Percentiles rank a stretch among this genome's conserved stretches.
Evolutionary conservation across 2,113 vertebrate species (phyloP).

Genomic region (Heterochromis multidens): DNA sequence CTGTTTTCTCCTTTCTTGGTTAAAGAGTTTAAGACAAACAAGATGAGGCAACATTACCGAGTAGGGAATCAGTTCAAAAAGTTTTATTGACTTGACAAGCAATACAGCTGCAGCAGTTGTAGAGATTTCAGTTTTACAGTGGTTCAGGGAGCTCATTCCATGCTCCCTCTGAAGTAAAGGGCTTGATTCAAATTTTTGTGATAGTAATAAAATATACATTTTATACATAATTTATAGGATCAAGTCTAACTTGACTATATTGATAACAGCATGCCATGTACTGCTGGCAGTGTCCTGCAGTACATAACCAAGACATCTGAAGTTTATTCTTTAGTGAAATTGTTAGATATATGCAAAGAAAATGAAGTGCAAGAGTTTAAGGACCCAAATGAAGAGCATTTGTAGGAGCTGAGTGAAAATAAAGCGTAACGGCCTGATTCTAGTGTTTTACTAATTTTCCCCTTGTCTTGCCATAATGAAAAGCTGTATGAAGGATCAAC

Average conservation of each 20-base stretch:
- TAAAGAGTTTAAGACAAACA: not conserved
- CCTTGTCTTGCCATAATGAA: not conserved
- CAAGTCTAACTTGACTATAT: not conserved
- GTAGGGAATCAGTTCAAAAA: constrained; percentile 35
- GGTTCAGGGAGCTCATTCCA: constrained; percentile 45
- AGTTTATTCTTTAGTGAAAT: not conserved
- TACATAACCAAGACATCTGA: not conserved
- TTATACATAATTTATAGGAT: constrained; percentile 37
- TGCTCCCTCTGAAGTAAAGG: not conserved
- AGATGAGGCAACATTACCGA: not conserved
- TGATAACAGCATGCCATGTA: not conserved
- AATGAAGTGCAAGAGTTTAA: constrained; percentile 58
- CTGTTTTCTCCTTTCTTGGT: not conserved
- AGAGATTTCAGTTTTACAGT: constrained; percentile 37
- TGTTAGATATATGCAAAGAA: not conserved
- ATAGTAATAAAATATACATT: constrained; percentile 63
- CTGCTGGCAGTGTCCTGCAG: not conserved
- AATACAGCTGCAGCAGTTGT: constrained; percentile 63
- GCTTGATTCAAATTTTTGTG: constrained; percentile 32
- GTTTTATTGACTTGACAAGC: constrained; percentile 77
- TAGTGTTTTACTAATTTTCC: not conserved
- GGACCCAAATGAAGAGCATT: constrained; percentile 43
- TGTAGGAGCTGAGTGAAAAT: not conserved
- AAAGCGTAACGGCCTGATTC: not conserved
- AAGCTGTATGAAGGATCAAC: not conserved